A percentile compares a stretch with the other conserved stretches of the same genome.
These are phyloP conservation scores for Cheilosia vernalis DNA, from an alignment of 2,888 invertebrate genomes.

Conservation along the genomic window DNA sequence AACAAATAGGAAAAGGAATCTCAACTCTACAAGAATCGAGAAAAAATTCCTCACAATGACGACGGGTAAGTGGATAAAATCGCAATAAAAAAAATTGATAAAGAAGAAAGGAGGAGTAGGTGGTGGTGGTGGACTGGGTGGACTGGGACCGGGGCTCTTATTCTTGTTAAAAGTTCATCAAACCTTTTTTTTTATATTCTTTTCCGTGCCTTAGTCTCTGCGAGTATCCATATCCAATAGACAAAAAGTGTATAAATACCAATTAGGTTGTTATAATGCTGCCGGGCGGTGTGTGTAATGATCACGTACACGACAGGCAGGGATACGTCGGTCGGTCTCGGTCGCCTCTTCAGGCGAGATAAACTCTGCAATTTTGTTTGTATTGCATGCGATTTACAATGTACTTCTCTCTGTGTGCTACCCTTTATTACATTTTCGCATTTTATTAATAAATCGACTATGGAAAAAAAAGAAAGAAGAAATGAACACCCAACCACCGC, in stretches of 20 bases:
- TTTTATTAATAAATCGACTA: constrained; percentile 26
- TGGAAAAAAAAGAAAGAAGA: neutral
- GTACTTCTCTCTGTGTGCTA: neutral
- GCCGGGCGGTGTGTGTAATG: constrained; percentile 2
- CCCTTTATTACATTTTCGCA: constrained; percentile 30
- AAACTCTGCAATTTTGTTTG: constrained; percentile 30
- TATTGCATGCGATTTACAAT: constrained; percentile 2
- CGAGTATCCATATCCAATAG: constrained; percentile 22
- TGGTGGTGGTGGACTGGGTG: too few species aligned
- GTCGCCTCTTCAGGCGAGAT: constrained; percentile 11
- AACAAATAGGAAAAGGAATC: constrained; percentile 42
- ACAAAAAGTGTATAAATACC: constrained; percentile 31
- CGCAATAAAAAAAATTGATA: neutral
- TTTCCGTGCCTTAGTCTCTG: neutral
- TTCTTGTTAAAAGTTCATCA: constrained; percentile 64
- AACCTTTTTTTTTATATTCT: constrained; percentile 42
- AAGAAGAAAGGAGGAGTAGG: too few species aligned
- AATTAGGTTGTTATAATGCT: constrained; percentile 49
- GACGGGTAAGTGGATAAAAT: constrained; percentile 62
- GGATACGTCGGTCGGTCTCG: constrained; percentile 8
- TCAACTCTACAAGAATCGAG: constrained; percentile 27
- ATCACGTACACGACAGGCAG: constrained; percentile 30
- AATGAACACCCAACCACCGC: constrained; percentile 3
- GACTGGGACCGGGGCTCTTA: constrained; percentile 1
- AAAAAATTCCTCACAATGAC: constrained; percentile 56